Conservation (phyloP, 2,113 vertebrate genomes). For the Callionymus lyra region DNA sequence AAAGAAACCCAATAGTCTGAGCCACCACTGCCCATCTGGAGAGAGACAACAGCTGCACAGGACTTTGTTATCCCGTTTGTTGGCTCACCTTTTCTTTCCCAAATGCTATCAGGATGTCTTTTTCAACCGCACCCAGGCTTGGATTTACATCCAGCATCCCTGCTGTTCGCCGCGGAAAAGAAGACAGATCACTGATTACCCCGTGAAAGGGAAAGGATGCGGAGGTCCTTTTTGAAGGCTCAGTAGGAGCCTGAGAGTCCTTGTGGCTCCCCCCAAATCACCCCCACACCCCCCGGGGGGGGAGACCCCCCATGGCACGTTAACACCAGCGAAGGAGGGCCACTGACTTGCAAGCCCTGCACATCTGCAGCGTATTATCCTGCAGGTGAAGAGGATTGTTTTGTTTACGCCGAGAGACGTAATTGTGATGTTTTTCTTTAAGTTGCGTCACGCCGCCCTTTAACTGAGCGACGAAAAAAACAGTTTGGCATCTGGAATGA, state of each 20-base stretch:
- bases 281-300: slow-evolving; percentile 2
- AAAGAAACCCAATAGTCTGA: slow-evolving; percentile 41
- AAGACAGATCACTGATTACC: slow-evolving; percentile 42
- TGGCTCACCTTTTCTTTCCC: slow-evolving; percentile 23
- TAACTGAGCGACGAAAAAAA: too few relatives aligned
- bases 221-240: slow-evolving; percentile 31
- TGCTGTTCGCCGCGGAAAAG: slow-evolving; percentile 28
- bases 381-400: slow-evolving; percentile 41
- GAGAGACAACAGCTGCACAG: slow-evolving; percentile 32
- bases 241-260: slow-evolving; percentile 37
- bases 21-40: slow-evolving; percentile 30
- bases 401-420: slow-evolving; percentile 24
- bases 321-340: slow-evolving; percentile 50
- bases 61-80: slow-evolving; percentile 26
- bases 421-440: slow-evolving; percentile 37
- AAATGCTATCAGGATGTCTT: slow-evolving; percentile 25
- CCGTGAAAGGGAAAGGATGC: slow-evolving; percentile 55
- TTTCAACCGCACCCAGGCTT: slow-evolving; percentile 36
- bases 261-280: slow-evolving; percentile 14
- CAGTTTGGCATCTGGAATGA: slow-evolving; percentile 10
- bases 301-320: slow-evolving; percentile 60
- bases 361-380: slow-evolving; percentile 71
- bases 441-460: slow-evolving; percentile 1
- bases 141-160: slow-evolving; percentile 32
- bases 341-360: slow-evolving; percentile 50